A percentile compares a stretch with the other conserved stretches of the same genome.
Evolutionary conservation across 2,113 vertebrate species (phyloP).

Genomic region (Sorex fumeus): DNA sequence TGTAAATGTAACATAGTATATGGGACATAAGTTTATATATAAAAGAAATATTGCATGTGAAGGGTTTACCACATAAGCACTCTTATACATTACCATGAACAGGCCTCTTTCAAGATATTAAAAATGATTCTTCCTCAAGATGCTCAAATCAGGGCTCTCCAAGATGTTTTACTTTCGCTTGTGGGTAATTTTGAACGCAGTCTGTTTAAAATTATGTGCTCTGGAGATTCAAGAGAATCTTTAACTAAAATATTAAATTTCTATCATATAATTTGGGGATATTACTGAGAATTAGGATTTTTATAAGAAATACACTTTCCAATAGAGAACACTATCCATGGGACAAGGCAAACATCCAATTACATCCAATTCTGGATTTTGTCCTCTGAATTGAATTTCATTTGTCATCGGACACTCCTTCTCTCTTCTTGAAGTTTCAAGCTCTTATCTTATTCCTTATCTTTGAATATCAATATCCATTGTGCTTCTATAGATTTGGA

Average conservation of each 20-base stretch:
- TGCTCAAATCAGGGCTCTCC: neutral
- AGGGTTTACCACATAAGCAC: neutral
- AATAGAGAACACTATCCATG: neutral
- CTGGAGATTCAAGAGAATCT: neutral
- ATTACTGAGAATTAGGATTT: neutral
- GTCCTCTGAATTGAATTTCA: neutral
- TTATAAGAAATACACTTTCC: neutral
- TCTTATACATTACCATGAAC: neutral
- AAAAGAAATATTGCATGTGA: neutral
- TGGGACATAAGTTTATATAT: neutral
- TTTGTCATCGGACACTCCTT: neutral
- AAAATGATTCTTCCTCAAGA: neutral
- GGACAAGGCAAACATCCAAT: neutral
- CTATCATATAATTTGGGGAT: neutral
- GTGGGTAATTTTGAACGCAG: neutral
- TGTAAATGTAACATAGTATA: neutral
- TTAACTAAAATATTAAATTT: neutral
- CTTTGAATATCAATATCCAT: neutral
- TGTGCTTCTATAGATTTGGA: neutral
- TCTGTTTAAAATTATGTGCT: neutral
- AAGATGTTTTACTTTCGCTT: neutral
- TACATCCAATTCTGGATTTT: neutral
- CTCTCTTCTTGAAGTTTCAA: neutral
- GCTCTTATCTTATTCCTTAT: neutral
- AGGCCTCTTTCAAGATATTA: neutral